Conservation (phyloP, 2,113 vertebrate species). For the Nanorana parkeri region DNA sequence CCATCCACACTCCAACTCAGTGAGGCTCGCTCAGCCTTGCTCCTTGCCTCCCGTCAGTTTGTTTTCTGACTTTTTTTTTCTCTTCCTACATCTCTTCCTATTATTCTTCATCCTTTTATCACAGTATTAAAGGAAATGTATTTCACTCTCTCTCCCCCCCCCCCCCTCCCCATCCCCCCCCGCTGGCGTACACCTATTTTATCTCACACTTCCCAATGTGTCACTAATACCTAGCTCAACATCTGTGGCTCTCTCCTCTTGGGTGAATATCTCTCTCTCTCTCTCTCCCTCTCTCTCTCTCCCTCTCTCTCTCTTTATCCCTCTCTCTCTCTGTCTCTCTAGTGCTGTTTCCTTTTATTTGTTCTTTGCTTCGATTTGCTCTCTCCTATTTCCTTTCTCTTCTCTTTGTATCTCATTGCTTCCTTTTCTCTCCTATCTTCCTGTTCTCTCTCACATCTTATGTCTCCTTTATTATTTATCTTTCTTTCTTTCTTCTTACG, state of each 20-base stretch:
- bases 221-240: conserved; percentile 29
- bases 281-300: background rate
- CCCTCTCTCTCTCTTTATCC: conserved; percentile 2
- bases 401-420: no score
- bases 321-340: background rate
- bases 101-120: conserved; percentile 6
- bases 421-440: no score
- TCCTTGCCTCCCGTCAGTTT: conserved; percentile 17
- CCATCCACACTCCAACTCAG: conserved; percentile 29
- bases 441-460: no score
- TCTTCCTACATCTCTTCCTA: conserved; percentile 49
- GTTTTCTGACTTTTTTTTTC: conserved; percentile 48
- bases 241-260: conserved; percentile 4
- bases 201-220: background rate
- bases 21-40: conserved; percentile 6
- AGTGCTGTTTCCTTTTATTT: no score
- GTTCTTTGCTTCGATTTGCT: no score
- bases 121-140: conserved; percentile 37
- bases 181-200: background rate
- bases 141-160: conserved; percentile 4
- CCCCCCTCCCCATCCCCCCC: background rate
- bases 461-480: no score
- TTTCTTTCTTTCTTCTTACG: no score
- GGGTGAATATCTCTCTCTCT: background rate
- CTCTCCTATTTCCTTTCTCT: no score